Base-by-base conservation (phyloP, 2,797 vertebrate species). In the Apodemus agrarius region DNA sequence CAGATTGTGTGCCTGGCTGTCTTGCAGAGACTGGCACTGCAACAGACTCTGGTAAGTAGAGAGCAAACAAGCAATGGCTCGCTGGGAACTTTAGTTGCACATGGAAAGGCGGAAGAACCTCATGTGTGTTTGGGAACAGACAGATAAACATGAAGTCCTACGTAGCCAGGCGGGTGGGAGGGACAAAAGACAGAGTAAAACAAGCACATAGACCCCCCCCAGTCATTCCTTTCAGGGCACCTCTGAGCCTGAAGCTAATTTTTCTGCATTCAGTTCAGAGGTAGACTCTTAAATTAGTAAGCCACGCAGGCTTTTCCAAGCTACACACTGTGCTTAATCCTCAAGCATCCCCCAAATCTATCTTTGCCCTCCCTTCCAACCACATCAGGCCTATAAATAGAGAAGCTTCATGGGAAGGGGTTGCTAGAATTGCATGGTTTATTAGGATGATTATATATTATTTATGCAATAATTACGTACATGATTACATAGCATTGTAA, bases 391-490 rank as follows among this genome's bases (percentile, higher is more conserved):
- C 95, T 97, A 96, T 96, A 97, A 97, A 98, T 96, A 97, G 97
- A 94, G 76, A 88, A 46, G 43, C 76, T 95, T 95, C 75, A 46
- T 75, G 83, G 37, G 59, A 96, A 92, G 91, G 94, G 90, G 93
- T 97, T 92, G 74, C 86, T 96, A 91, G 87, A 97, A 96, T 97
- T 79, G 52, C 91, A 95, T 94, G 91, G 96, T 97, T 98, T 97
- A 97, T 97, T 97, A 96, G 91, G 84, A 96, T 98, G 95, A 97
- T 97, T 98, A 98, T 96, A 96, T 97, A 96, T 98, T 98, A 98
- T 98, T 98, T 97, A 98, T 98, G 96, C 95, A 96, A 97, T 97
- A 97, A 98, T 98, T 97, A 96, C 76, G 97, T 95, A 95, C 78
- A 12, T 93, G 96, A 94, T 96, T 98, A 95, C 93, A 88, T 95